Base-by-base conservation (phyloP, 1,140 invertebrate species). In the Drosophila bocki region DNA sequence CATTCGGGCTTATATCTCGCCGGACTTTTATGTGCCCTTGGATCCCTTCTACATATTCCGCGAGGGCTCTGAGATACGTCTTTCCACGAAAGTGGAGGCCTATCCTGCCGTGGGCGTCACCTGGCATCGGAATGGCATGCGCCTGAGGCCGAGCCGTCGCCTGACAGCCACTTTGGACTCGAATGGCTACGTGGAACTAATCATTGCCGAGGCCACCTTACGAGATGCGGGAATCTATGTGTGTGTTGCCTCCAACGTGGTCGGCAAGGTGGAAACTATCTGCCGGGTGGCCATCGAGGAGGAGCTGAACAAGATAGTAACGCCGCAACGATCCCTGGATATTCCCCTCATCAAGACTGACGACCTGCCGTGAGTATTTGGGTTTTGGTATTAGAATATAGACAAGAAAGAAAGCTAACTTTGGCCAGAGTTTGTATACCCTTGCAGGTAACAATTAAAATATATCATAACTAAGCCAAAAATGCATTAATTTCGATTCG, bases 221-320 rank as follows among this genome's bases (percentile, higher is more conserved):
- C 92, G 95, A 26, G 98, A 99, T 92, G 95, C 95, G 4, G 98
- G 98, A 13, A 94, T 96, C n/a, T 99, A 99, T 92, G 96, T 95
- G 1, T 98, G 97, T 75, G 95, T 95, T 0, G 98, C 98, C 3
- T 95, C 95, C 8, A 99, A 99, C 93, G 96, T 96, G 74, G 95
- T 98, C 7, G 98, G 98, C 33, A 94, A 95, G 83, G 94, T 95
- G 6, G 96, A 97, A 79, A 97, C 95, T 6, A 95, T 94, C 12
- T 96, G 96, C 15, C 95, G 95, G 41, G 95, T 98, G 8, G 92
- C 94, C 37, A 95, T 98, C 3, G 88, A 94, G 51, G 88, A 94
- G 39, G 77, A 76, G 8, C 70, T 87, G n/a, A 86, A 82, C n/a
- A 93, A 87, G 33, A 61, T 47, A 3, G 19, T 35, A 15, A 41